phyloP scores from a whole-genome alignment of 2,113 vertebrate species.

The Alethe castanea region DNA sequence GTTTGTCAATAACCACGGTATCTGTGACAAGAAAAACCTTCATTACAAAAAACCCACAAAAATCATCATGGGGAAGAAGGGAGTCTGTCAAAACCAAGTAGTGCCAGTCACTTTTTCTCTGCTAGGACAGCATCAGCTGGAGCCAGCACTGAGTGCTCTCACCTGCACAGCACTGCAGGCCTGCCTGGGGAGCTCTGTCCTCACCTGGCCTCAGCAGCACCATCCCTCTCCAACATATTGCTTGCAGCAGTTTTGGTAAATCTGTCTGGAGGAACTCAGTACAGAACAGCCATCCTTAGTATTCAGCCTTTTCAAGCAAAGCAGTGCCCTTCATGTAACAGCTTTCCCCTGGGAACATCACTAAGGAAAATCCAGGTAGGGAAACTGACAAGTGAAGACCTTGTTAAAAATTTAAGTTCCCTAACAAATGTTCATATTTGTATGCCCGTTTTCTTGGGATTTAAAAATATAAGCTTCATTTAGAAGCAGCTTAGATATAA shows the following conservation, averaged over 20 bases:
- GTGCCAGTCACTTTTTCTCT: not conserved
- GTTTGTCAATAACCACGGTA: not conserved
- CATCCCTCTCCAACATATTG: not conserved
- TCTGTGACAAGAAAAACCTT: not conserved
- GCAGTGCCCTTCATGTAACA: not conserved
- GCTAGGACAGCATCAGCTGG: rapidly evolving
- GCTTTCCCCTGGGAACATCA: rapidly evolving
- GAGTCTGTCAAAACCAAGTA: rapidly evolving
- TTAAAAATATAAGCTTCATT: not conserved
- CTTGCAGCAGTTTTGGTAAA: not conserved
- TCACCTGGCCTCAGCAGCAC: not conserved
- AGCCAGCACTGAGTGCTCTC: rapidly evolving
- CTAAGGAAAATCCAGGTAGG: not conserved
- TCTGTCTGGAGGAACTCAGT: not conserved
- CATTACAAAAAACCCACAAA: rapidly evolving
- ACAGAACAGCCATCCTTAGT: not conserved
- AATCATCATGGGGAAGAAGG: rapidly evolving
- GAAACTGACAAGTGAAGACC: not conserved
- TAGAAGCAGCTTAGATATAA: not conserved
- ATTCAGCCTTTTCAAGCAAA: not conserved
- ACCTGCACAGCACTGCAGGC: not conserved
- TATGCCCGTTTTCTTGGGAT: not conserved
- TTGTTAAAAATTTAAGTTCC: not conserved
- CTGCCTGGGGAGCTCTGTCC: not conserved
- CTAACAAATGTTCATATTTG: not conserved